Percentiles rank a stretch among this genome's conserved stretches.
Conservation (phyloP, 2,113 vertebrate species). For the Burhinus bistriatus region DNA sequence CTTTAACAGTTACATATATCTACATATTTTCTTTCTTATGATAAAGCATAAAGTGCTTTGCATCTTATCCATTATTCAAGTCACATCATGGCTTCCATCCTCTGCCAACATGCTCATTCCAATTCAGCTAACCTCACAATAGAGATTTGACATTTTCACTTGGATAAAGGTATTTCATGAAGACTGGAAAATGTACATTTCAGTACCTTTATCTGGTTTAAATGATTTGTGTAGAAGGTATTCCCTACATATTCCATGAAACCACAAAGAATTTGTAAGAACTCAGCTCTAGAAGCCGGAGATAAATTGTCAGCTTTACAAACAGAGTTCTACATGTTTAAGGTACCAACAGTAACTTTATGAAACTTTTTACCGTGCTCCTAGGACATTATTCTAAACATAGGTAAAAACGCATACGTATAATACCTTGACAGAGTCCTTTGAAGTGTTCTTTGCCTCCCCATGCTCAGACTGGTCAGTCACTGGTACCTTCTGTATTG, state of each 20-base stretch:
- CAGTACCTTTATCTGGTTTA: background rate
- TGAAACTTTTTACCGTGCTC: background rate
- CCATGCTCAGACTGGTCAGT: background rate
- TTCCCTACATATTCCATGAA: background rate
- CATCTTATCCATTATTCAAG: background rate
- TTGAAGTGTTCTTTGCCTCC: background rate
- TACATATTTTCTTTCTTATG: background rate
- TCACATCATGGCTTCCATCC: background rate
- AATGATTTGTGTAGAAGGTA: background rate
- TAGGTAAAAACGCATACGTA: background rate
- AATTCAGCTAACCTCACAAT: background rate
- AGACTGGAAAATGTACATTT: background rate
- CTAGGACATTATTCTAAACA: background rate
- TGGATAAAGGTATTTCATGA: background rate
- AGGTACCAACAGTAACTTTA: background rate
- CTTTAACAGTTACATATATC: background rate
- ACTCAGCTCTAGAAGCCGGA: background rate
- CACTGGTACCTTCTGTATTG: background rate
- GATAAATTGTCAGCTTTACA: background rate
- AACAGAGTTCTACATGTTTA: background rate
- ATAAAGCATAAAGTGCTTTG: background rate
- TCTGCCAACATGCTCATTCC: background rate
- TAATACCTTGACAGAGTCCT: constrained; percentile 47
- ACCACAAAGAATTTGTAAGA: background rate
- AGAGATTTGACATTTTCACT: background rate